Evolutionary conservation across 2,888 invertebrate species (phyloP).

Genomic region (Anoncus sp.): DNA sequence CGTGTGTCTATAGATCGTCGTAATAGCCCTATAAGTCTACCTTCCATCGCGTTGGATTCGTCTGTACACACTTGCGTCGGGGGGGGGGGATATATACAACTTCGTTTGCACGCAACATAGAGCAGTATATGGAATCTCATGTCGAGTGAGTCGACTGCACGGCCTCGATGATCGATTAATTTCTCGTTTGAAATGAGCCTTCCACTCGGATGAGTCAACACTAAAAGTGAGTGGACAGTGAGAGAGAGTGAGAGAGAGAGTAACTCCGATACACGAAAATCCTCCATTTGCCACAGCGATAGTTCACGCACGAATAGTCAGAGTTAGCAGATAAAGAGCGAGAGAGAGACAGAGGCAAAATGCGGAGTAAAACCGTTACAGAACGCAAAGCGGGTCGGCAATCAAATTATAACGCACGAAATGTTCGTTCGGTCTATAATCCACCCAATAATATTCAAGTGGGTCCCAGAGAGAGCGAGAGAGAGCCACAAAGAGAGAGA

Average conservation of each 20-base stretch:
- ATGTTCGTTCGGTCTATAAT: constrained; percentile 63
- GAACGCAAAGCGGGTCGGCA: constrained; percentile 37
- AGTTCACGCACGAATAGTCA: constrained; percentile 4
- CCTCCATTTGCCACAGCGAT: background rate
- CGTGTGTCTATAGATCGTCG: background rate
- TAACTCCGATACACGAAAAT: constrained; percentile 10
- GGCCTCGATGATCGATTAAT: constrained; percentile 44
- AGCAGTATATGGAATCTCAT: constrained; percentile 6
- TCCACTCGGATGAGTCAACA: constrained; percentile 25
- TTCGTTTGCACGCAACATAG: constrained; percentile 2
- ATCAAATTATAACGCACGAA: constrained; percentile 64
- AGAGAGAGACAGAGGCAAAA: background rate
- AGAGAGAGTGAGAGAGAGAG: constrained; percentile 17
- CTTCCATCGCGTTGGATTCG: background rate
- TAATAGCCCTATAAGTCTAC: background rate
- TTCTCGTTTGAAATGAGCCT: constrained; percentile 46
- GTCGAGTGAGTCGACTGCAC: constrained; percentile 26
- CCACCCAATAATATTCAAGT: constrained; percentile 47
- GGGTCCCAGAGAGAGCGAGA: background rate
- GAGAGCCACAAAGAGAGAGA: background rate
- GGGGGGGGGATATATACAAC: no score
- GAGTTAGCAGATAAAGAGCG: background rate
- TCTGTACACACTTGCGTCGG: background rate
- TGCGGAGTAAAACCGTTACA: constrained; percentile 28
- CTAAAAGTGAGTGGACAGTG: background rate